Base-by-base conservation (phyloP, 1,140 invertebrate genomes). In the Neodiprion virginianus region DNA sequence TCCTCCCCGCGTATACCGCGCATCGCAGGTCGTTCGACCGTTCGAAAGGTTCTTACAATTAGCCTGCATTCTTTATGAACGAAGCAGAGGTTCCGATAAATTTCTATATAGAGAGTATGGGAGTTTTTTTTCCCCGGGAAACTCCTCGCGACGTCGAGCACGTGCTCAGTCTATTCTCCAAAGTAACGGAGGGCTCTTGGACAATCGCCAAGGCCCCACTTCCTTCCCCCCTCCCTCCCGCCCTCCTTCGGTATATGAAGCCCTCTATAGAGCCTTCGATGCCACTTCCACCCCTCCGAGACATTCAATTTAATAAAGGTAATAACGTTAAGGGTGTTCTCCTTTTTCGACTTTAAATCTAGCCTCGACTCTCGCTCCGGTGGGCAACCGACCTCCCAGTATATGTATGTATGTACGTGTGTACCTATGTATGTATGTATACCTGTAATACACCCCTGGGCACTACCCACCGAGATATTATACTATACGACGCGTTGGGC, bases 221-320 rank as follows among this genome's bases (percentile, higher is more conserved):
- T 53, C 50, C 50, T 10, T 11, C 50, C 17, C 0, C 17, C 17
- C 17, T 1, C 17, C 17, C 17, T 21, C 17, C 0, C 17, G 17
- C 17, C 17, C 17, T 21, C 17, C 17, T 21, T 21, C 17, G 17
- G 17, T 53, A 53, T 53, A 53, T 53, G 50, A 53, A 53, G 50
- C 10, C 50, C n/a, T 53, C 50, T 53, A 53, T 53, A 53, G n/a
- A 53, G 50, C 50, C 50, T 53, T 53, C 50, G 50, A 53, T 53
- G n/a, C 50, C 50, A 53, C 50, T 53, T 14, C n/a, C n/a, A 11
- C 17, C 17, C 50, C 50, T 14, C 50, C 10, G 67, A 49, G 61
- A 72, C 79, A 80, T 84, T 81, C 83, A 87, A 88, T 88, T 87
- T 88, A 87, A 88, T 88, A 88, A 88, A 88, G 84, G 86, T 86